Evolutionary conservation across 2,113 vertebrate species (phyloP).

Genomic region (Tetrax tetrax): DNA sequence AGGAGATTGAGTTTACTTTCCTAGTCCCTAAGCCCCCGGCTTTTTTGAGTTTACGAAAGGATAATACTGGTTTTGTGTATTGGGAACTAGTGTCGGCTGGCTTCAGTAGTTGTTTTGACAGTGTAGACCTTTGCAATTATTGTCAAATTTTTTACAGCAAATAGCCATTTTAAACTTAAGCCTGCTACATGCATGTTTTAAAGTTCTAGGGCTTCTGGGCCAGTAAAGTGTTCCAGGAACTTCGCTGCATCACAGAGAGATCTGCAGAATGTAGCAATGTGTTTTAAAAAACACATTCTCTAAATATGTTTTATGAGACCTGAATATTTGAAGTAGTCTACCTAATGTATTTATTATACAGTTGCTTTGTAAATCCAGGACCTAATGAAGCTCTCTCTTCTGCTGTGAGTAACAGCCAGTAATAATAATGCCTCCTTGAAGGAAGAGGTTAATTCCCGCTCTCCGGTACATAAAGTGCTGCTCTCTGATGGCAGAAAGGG

Average conservation of each 20-base stretch:
- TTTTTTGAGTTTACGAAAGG: neutral
- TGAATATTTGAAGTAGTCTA: neutral
- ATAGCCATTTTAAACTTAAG: neutral
- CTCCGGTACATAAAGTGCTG: neutral
- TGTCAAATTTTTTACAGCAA: neutral
- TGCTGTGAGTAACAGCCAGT: neutral
- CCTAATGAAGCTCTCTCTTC: neutral
- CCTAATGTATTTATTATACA: neutral
- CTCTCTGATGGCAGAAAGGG: neutral
- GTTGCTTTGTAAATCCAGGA: neutral
- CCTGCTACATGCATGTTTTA: neutral
- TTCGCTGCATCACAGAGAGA: neutral
- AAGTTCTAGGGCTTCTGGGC: neutral
- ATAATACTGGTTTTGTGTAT: neutral
- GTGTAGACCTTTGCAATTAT: neutral
- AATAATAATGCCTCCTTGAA: neutral
- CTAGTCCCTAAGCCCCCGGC: neutral
- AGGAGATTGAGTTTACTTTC: neutral
- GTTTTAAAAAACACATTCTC: neutral
- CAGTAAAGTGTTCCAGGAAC: neutral
- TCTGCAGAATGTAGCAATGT: neutral
- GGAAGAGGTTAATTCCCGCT: neutral
- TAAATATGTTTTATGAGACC: neutral
- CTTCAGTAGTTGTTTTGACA: neutral
- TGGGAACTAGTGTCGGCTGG: neutral